Base-by-base conservation (phyloP, 2,797 vertebrate genomes). In the Huso huso region DNA sequence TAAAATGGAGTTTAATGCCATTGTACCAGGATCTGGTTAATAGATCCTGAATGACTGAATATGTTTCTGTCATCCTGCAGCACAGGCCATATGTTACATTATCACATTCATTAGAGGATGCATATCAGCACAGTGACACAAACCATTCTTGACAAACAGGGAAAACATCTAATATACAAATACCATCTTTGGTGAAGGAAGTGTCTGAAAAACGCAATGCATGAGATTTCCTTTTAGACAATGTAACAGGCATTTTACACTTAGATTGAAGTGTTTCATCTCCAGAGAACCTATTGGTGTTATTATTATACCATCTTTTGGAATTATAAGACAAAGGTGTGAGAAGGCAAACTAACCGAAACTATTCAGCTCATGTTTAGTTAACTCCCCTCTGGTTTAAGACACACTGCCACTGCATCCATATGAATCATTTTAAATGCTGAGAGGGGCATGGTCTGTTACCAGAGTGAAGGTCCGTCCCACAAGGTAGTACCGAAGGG, bases 111-210 rank as follows among this genome's bases (percentile, higher is more conserved):
- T 75, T 83, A 71, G 73, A 74, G 74, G 12, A 48, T 67, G 50
- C 61, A 69, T 79, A 69, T 78, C 65, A 75, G 51, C 8, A n/a
- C 12, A 71, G 51, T 74, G 76, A 81, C 73, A 82, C 80, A 75
- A 77, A 76, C 78, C 77, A 82, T 79, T 81, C 74, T 71, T 78
- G 77, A 71, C 75, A 81, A 73, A 75, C 71, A 72, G 70, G 59
- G 70, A 79, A 75, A 79, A 79, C 1, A 0, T 65, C 67, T 79
- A 70, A 75, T 71, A 69, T 62, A 11, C 73, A 78, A 51, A 76
- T 69, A 76, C 63, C 81, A 13, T 71, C 57, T 73, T 72, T 80
- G 75, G 79, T 76, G 37, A 68, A 71, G 63, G 61, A 75, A 66
- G 72, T 78, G 70, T 73, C 64, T 60, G 8, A 49, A 65, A 18